Base-by-base conservation (phyloP, 2,888 invertebrate genomes). In the Rosalia funebris region DNA sequence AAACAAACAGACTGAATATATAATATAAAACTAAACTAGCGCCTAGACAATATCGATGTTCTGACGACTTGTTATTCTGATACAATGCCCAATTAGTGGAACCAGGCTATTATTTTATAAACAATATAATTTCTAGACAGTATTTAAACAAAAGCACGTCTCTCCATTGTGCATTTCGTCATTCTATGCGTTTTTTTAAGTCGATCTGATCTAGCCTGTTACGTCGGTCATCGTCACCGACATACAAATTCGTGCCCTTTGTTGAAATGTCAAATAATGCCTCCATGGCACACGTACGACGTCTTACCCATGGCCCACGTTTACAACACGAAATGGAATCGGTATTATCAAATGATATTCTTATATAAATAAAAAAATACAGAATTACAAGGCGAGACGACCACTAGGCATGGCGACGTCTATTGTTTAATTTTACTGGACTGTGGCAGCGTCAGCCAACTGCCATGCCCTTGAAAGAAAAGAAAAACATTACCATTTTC, bases 371-470 rank as follows among this genome's bases (percentile, higher is more conserved):
- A 67, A 61, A n/a, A 65, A 65, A 66, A 69, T 60, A 67, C 69
- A 68, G 62, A 70, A 72, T 76, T 77, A 78, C 75, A 65, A 77
- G 73, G 78, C 79, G 78, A 74, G 75, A 79, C 79, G 77, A 71
- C 75, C 78, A 79, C 73, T 75, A 72, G 75, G 74, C 78, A 77
- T 78, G 77, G 76, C 77, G 72, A 75, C 70, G 71, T 72, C 75
- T 75, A 80, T 80, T 80, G 79, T 80, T 79, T 74, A 75, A 70
- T 79, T 71, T 79, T 79, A 79, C 79, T 79, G 78, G 75, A 80
- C 78, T 80, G 80, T 80, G 75, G 78, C 76, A 76, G 75, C 78
- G 74, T 74, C 75, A 74, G 75, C 78, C 77, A 76, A 77, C 79
- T 79, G 76, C 76, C 77, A 64, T 55, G 65, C 60, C 63, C 68